Conservation (phyloP, 2,797 vertebrate genomes). For the Hemibagrus guttatus region DNA sequence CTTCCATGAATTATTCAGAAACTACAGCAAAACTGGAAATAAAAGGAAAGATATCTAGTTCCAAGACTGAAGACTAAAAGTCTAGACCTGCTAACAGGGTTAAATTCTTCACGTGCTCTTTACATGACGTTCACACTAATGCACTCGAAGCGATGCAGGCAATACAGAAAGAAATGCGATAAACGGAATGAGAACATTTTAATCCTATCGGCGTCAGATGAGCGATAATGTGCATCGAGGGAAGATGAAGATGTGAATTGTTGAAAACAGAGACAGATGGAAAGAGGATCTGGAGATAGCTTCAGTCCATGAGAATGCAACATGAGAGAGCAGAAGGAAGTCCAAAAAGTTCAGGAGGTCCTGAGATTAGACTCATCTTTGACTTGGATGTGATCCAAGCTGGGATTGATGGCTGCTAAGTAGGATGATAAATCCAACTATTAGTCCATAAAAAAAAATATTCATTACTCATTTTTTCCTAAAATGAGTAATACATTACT, state of each 20-base stretch:
- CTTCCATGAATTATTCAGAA: constrained; percentile 15
- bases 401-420: not conserved
- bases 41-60: not conserved
- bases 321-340: constrained; percentile 13
- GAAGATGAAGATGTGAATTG: constrained; percentile 12
- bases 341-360: constrained; percentile 27
- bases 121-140: not conserved
- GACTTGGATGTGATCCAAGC: not conserved
- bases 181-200: not conserved
- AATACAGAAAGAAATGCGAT: not conserved
- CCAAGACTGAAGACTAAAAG: not conserved
- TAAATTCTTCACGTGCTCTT: not conserved
- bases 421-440: constrained; percentile 11
- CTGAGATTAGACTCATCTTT: not conserved
- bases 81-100: not conserved
- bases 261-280: constrained; percentile 18
- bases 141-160: not conserved
- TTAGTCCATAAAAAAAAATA: not conserved
- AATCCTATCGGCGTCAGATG: constrained; percentile 6
- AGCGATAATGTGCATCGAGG: not conserved
- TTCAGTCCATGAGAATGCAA: constrained; percentile 18
- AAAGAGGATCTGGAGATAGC: constrained; percentile 3
- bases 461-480: not conserved
- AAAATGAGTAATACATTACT: not conserved
- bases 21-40: not conserved